phyloP scores from a whole-genome alignment of 2,797 vertebrate species.

The Clarias pachynema region DNA sequence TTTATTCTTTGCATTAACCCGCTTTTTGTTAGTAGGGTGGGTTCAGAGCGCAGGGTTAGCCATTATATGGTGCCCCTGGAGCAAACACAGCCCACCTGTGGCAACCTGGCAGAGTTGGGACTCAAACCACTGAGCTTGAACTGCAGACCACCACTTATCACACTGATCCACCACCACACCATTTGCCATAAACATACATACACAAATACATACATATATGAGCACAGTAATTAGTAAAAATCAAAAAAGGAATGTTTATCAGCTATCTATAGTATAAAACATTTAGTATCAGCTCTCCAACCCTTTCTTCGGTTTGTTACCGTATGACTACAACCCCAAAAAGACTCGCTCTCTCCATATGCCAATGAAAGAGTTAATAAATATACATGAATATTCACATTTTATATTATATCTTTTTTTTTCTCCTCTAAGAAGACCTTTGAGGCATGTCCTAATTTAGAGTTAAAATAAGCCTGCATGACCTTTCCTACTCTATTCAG shows the following conservation, averaged over 20 bases:
- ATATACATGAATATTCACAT: constrained; percentile 2
- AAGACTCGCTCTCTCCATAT: too few species aligned
- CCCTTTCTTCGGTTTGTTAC: too few species aligned
- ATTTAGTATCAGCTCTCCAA: neutral
- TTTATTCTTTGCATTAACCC: too few species aligned
- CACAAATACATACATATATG: neutral
- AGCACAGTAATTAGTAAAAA: neutral
- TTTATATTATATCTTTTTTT: neutral
- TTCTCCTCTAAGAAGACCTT: constrained; percentile 41
- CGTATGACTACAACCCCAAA: too few species aligned
- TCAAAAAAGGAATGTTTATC: neutral
- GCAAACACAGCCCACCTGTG: too few species aligned
- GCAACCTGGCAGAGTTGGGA: too few species aligned
- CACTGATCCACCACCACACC: too few species aligned
- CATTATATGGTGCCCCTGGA: too few species aligned
- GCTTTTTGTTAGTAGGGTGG: too few species aligned
- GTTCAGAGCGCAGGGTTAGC: too few species aligned
- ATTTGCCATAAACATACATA: neutral
- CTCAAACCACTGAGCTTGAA: too few species aligned
- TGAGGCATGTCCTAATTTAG: constrained; percentile 57
- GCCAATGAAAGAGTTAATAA: neutral
- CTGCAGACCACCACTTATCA: too few species aligned
- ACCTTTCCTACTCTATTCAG: constrained; percentile 39
- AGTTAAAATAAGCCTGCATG: constrained; percentile 50
- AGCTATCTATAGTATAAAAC: neutral